phyloP scores from a whole-genome alignment of 2,888 invertebrate genomes.

The Drosophila incognita region DNA sequence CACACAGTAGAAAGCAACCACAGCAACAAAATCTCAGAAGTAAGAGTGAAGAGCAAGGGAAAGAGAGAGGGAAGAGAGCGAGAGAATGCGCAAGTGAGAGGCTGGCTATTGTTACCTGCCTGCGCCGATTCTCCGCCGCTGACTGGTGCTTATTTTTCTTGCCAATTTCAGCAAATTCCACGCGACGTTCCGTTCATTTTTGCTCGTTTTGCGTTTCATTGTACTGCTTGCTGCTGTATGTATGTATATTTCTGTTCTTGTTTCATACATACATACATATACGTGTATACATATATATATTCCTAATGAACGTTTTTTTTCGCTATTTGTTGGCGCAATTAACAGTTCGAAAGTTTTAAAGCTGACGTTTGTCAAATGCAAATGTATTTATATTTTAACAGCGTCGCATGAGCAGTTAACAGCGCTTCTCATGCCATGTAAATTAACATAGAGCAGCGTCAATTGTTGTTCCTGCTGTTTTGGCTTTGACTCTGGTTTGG shows the following conservation, averaged over 20 bases:
- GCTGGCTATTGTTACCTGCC: constrained; percentile 41
- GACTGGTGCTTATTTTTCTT: constrained; percentile 50
- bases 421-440: constrained; percentile 11
- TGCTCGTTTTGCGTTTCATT: constrained; percentile 52
- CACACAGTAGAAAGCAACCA: constrained; percentile 27
- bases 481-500: constrained; percentile 2
- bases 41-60: constrained; percentile 14
- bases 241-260: constrained; percentile 6
- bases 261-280: constrained; percentile 1
- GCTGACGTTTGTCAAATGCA: constrained; percentile 23
- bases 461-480: constrained; percentile 25
- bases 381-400: constrained; percentile 19
- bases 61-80: constrained; percentile 14
- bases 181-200: constrained; percentile 57
- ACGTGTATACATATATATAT: neutral
- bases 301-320: constrained; percentile 22
- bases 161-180: constrained; percentile 77
- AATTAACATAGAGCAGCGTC: constrained; percentile 24
- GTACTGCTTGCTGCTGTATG: neutral
- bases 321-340: constrained; percentile 45
- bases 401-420: constrained; percentile 10
- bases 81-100: constrained; percentile 3
- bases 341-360: constrained; percentile 47
- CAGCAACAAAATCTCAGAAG: constrained; percentile 34
- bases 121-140: constrained; percentile 28